Percentiles rank a stretch among this genome's conserved stretches.
Evolutionary conservation across 2,113 vertebrate species (phyloP).

Genomic region (Arvicanthis niloticus): DNA sequence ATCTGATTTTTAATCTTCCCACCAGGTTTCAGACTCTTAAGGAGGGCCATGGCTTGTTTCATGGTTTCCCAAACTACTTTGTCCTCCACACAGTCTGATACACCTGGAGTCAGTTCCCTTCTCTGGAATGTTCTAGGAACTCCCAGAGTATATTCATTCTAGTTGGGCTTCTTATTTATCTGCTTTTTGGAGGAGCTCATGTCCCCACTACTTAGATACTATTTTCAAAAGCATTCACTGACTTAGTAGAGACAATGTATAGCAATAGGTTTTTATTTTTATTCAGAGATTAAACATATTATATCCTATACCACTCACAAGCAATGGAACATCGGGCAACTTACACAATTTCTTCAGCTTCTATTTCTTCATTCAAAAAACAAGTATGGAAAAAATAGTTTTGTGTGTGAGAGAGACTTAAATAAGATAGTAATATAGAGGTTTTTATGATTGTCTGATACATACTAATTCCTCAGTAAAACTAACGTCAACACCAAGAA

Average conservation of each 20-base stretch:
- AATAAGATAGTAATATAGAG: slow-evolving; percentile 1
- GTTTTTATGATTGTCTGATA: not conserved
- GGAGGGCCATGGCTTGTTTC: not conserved
- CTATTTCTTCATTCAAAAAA: slow-evolving; percentile 28
- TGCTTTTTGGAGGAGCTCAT: not conserved
- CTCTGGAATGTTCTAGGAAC: not conserved
- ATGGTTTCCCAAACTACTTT: not conserved
- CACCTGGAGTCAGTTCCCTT: not conserved
- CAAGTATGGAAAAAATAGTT: not conserved
- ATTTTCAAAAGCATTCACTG: not conserved
- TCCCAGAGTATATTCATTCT: not conserved
- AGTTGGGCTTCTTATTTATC: not conserved
- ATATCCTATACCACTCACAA: not conserved
- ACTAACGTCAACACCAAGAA: not conserved
- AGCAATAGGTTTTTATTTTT: not conserved
- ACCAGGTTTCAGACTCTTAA: not conserved
- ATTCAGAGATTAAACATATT: not conserved
- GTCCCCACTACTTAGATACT: not conserved
- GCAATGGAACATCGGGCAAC: not conserved
- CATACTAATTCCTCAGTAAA: slow-evolving; percentile 9
- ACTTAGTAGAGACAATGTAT: not conserved
- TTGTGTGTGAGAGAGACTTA: not conserved
- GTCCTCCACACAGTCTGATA: not conserved
- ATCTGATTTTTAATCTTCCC: not conserved
- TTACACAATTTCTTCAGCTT: not conserved